phyloP scores from a whole-genome alignment of 2,797 vertebrate species.

The Zalophus californianus region DNA sequence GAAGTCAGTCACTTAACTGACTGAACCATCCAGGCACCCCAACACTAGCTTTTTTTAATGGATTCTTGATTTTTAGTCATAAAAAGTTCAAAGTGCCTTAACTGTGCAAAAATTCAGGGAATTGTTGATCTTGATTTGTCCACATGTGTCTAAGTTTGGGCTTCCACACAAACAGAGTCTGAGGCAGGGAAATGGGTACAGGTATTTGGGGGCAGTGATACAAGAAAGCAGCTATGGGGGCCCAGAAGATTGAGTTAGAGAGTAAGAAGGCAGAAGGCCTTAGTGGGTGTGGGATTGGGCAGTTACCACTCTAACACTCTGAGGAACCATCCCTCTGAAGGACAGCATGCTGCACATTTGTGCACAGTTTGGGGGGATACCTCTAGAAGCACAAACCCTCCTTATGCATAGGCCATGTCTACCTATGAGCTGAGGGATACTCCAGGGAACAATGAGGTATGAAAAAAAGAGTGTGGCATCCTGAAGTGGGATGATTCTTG shows the following conservation, averaged over 20 bases:
- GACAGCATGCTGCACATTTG: neutral
- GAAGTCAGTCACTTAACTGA: neutral
- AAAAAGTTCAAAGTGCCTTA: neutral
- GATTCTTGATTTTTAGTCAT: neutral
- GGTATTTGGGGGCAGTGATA: neutral
- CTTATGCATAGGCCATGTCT: neutral
- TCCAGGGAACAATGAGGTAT: neutral
- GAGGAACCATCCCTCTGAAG: neutral
- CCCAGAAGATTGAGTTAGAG: neutral
- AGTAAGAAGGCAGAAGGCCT: neutral
- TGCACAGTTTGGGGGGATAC: neutral
- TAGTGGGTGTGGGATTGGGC: neutral
- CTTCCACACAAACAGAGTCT: neutral
- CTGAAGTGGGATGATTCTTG: neutral
- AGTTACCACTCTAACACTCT: neutral
- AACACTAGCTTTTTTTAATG: neutral
- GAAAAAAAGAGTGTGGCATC: neutral
- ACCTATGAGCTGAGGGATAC: neutral
- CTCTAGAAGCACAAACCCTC: neutral
- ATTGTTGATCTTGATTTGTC: neutral
- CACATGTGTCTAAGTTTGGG: neutral
- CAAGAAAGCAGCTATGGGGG: neutral
- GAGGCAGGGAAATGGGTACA: neutral
- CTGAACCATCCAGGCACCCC: neutral
- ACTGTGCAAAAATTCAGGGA: slow-evolving; percentile 15